Percentiles rank a stretch among this genome's conserved stretches.
Evolutionary conservation across 1,140 invertebrate species (phyloP).

Genomic region (Orchesella cincta): DNA sequence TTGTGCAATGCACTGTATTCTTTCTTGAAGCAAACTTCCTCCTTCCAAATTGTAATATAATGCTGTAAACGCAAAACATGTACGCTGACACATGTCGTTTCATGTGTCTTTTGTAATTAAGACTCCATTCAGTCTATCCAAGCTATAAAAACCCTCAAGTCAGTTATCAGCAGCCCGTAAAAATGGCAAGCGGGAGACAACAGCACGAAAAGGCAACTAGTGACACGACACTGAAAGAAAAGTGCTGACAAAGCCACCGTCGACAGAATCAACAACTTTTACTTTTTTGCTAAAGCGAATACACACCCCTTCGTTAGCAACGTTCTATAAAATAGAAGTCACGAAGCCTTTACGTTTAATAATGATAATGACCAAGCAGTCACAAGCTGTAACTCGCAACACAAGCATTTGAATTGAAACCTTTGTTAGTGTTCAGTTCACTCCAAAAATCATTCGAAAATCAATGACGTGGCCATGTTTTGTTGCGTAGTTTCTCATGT

Average conservation of each 20-base stretch:
- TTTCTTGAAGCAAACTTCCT: too few relatives aligned
- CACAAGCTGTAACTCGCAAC: neutral
- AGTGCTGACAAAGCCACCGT: constrained; percentile 8
- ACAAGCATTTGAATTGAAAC: neutral
- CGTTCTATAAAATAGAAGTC: neutral
- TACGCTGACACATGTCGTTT: neutral
- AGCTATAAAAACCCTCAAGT: neutral
- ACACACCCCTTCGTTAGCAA: neutral
- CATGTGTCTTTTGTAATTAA: constrained; percentile 9
- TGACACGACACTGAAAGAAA: neutral
- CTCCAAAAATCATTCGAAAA: too few relatives aligned
- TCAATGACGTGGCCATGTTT: too few relatives aligned
- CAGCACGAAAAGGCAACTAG: constrained; percentile 1
- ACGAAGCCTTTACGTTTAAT: too few relatives aligned
- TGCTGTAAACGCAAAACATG: neutral
- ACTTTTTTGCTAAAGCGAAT: neutral
- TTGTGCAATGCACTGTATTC: too few relatives aligned
- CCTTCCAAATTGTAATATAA: too few relatives aligned
- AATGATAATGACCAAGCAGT: too few relatives aligned
- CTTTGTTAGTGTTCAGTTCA: too few relatives aligned
- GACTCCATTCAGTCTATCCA: neutral
- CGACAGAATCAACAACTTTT: neutral
- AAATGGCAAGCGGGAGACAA: neutral
- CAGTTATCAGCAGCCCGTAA: neutral
- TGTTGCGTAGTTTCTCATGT: too few relatives aligned